Evolutionary conservation across 1,140 invertebrate species (phyloP).

Genomic region (Elymnias hypermnestra): DNA sequence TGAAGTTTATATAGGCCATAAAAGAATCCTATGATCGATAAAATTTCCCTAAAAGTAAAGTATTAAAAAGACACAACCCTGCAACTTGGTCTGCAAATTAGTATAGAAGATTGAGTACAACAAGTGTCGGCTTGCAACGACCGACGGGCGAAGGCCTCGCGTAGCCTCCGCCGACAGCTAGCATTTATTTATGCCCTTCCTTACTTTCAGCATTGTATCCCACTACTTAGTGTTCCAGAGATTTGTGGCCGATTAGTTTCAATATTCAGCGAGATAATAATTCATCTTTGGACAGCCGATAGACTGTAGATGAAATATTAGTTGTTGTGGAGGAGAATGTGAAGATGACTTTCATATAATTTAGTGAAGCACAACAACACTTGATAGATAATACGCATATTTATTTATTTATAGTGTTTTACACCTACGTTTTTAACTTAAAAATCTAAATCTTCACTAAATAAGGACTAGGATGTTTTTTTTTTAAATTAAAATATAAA

Average conservation of each 20-base stretch:
- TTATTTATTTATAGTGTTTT: too few species aligned
- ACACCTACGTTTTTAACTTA: too few species aligned
- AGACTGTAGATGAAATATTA: constrained; percentile 13
- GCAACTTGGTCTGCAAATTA: constrained; percentile 48
- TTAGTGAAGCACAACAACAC: too few species aligned
- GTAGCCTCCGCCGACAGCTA: constrained; percentile 33
- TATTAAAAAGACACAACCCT: too few species aligned
- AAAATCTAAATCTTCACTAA: too few species aligned
- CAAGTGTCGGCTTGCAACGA: constrained; percentile 63
- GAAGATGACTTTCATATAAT: constrained; percentile 6
- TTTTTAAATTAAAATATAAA: too few species aligned
- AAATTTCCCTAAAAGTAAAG: too few species aligned
- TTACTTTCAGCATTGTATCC: constrained; percentile 31
- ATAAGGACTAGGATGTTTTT: too few species aligned
- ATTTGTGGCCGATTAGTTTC: constrained; percentile 22
- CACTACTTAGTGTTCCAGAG: constrained; percentile 21
- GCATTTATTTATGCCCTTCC: constrained; percentile 34
- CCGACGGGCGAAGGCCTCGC: constrained; percentile 44
- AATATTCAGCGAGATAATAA: constrained; percentile 14
- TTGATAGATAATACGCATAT: too few species aligned
- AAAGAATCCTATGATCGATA: too few species aligned
- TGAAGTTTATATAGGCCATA: too few species aligned
- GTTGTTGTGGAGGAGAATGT: background rate
- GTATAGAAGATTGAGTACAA: constrained; percentile 65
- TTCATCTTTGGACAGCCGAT: constrained; percentile 11